Evolutionary conservation across 92 coral and sea anemone genomes (phyloP).

Genomic region (Porites rus): DNA sequence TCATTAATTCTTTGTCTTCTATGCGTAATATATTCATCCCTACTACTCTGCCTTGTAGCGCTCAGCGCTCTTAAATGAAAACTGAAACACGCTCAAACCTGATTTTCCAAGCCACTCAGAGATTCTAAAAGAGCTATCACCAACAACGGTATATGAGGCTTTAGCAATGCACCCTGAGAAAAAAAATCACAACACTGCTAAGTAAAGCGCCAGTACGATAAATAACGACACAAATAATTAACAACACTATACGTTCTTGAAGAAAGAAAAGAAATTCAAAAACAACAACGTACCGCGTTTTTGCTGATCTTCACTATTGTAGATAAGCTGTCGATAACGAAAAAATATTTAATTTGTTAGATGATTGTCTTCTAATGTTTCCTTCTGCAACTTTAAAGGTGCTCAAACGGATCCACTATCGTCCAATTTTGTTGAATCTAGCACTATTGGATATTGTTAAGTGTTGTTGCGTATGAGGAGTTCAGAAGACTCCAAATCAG

Average conservation of each 20-base stretch:
- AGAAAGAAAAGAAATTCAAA: neutral
- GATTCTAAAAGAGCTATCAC: constrained; percentile 94
- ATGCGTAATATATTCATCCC: neutral
- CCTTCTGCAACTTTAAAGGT: neutral
- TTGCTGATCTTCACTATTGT: constrained; percentile 98
- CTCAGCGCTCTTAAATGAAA: neutral
- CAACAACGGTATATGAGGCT: constrained; percentile 95
- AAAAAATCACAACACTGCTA: neutral
- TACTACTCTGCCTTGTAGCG: neutral
- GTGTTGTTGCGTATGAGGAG: too few relatives aligned
- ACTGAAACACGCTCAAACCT: constrained; percentile 49
- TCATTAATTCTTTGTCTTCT: too few relatives aligned
- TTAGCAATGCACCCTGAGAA: constrained; percentile 79
- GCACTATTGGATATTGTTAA: too few relatives aligned
- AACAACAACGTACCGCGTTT: constrained; percentile 81
- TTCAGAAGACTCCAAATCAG: too few relatives aligned
- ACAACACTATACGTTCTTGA: too few relatives aligned
- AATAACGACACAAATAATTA: too few relatives aligned
- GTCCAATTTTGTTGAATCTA: too few relatives aligned
- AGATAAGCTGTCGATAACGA: constrained; percentile 62
- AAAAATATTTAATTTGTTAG: neutral
- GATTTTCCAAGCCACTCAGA: constrained; percentile 91
- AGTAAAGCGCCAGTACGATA: neutral
- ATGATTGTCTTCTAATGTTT: neutral
- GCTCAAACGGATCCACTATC: neutral